phyloP scores from a whole-genome alignment of 1,140 invertebrate species.

The Magallana ariakensis region DNA sequence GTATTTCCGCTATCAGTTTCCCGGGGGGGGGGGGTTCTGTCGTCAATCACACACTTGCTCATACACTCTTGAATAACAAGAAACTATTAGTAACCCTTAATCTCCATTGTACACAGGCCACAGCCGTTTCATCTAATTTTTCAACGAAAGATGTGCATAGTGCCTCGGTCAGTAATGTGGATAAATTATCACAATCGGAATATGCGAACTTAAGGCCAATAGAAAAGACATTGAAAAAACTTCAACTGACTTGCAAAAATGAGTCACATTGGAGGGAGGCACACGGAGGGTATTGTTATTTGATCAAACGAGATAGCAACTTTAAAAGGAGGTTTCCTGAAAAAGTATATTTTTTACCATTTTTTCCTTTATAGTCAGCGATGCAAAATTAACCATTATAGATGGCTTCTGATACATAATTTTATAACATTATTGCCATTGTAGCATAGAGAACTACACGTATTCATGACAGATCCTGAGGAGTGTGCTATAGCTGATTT shows the following conservation, averaged over 20 bases:
- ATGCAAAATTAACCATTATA: too few species aligned
- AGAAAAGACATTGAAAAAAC: not conserved
- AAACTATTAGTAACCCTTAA: too few species aligned
- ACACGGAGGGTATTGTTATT: not conserved
- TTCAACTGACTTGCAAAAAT: not conserved
- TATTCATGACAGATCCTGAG: not conserved
- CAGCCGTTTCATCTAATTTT: too few species aligned
- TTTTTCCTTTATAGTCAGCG: too few species aligned
- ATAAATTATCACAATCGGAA: not conserved
- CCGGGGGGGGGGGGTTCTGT: too few species aligned
- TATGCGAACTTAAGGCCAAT: not conserved
- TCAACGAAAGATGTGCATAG: too few species aligned
- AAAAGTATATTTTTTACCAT: not conserved
- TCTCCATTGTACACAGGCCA: too few species aligned
- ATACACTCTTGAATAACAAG: too few species aligned
- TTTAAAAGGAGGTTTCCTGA: conserved; percentile 22
- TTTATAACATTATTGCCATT: too few species aligned
- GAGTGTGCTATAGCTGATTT: not conserved
- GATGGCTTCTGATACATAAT: too few species aligned
- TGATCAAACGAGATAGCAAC: not conserved
- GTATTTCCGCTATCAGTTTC: not conserved
- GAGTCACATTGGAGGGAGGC: not conserved
- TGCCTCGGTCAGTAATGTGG: too few species aligned
- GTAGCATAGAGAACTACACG: not conserved
- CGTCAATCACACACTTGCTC: too few species aligned